A percentile compares a stretch with the other conserved stretches of the same genome.
Evolutionary conservation across 1,140 invertebrate genomes (phyloP).

Genomic region (Penaeus vannamei): DNA sequence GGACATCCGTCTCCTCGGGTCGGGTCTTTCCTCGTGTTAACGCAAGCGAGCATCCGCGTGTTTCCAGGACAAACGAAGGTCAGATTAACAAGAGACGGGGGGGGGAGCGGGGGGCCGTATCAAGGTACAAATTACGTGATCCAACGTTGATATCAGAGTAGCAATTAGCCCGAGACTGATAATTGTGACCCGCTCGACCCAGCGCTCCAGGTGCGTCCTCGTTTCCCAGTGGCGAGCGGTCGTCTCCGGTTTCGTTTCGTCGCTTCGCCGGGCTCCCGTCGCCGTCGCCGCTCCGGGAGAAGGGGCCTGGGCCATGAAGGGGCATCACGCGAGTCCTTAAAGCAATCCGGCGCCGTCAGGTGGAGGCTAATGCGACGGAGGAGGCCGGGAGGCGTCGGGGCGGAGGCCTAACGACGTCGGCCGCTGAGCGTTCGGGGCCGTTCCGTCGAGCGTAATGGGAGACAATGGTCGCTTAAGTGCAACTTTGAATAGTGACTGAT

Average conservation of each 20-base stretch:
- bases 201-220: neutral
- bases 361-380: too few species aligned
- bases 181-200: conserved; percentile 55
- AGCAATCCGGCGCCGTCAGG: too few species aligned
- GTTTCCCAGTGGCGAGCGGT: neutral
- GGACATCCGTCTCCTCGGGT: too few species aligned
- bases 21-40: neutral
- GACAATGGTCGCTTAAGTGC: conserved; percentile 33
- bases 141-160: conserved; percentile 62
- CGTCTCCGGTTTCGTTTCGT: too few species aligned
- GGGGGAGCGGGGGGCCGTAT: conserved; percentile 36
- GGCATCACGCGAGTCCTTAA: too few species aligned
- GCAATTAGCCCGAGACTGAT: conserved; percentile 62
- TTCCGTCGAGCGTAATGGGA: neutral
- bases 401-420: too few species aligned
- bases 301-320: too few species aligned
- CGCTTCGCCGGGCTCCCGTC: too few species aligned
- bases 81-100: conserved; percentile 53
- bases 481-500: conserved; percentile 59
- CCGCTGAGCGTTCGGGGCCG: too few species aligned
- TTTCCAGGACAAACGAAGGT: conserved; percentile 63
- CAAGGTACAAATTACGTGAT: conserved; percentile 66
- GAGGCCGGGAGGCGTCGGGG: too few species aligned
- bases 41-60: conserved; percentile 12
- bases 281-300: too few species aligned